Percentiles rank a stretch among this genome's conserved stretches.
Evolutionary conservation across 1,140 invertebrate species (phyloP).

Genomic region (Chelonus insularis): DNA sequence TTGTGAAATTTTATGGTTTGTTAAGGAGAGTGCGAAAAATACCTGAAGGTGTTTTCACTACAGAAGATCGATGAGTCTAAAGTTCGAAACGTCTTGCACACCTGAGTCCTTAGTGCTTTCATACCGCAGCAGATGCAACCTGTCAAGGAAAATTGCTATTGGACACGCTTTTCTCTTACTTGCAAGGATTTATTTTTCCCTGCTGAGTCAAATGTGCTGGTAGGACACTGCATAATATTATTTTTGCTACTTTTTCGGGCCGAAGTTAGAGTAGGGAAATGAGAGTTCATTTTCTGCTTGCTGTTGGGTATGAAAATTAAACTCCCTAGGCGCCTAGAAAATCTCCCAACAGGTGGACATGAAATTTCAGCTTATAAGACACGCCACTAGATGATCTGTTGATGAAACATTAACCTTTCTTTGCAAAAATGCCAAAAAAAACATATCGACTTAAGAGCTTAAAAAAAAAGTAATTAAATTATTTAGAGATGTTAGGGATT

Average conservation of each 20-base stretch:
- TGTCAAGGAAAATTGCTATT: neutral
- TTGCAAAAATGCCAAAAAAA: neutral
- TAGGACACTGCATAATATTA: too few species aligned
- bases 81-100: neutral
- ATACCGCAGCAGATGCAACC: constrained; percentile 23
- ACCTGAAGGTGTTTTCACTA: constrained; percentile 13
- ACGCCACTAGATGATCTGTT: constrained; percentile 41
- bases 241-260: too few species aligned
- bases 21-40: constrained; percentile 21
- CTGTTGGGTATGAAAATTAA: too few species aligned
- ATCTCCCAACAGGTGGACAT: constrained; percentile 37
- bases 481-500: too few species aligned
- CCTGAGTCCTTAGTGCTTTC: neutral
- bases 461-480: too few species aligned
- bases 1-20: constrained; percentile 13
- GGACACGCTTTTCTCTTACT: too few species aligned
- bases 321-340: too few species aligned
- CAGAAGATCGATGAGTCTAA: neutral
- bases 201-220: too few species aligned
- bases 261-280: too few species aligned
- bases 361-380: constrained; percentile 43
- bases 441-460: neutral
- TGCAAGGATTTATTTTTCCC: neutral
- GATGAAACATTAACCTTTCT: constrained; percentile 39
- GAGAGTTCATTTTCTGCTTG: too few species aligned